phyloP scores from a whole-genome alignment of 2,113 vertebrate species.

The Sphyrna mokarran region DNA sequence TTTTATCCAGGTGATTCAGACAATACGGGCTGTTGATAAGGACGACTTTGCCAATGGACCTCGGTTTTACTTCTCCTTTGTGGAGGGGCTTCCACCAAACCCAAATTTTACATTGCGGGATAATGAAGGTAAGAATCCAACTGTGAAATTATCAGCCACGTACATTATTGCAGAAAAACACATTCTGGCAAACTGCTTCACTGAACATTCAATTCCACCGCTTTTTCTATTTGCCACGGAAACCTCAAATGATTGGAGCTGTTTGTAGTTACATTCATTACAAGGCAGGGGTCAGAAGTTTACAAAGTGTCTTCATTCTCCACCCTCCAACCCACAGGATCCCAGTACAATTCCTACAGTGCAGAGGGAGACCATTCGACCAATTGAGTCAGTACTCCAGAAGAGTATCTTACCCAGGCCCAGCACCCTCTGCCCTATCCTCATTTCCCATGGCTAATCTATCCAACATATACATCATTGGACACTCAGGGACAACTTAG shows the following conservation, averaged over 20 bases:
- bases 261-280: background rate
- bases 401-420: too few species aligned
- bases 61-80: slow-evolving; percentile 78
- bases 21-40: slow-evolving; percentile 83
- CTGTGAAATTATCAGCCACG: background rate
- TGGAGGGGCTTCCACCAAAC: slow-evolving; percentile 70
- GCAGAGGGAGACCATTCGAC: too few species aligned
- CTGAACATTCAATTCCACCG: slow-evolving; percentile 49
- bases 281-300: background rate
- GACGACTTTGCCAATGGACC: slow-evolving; percentile 90
- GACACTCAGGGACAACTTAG: too few species aligned
- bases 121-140: slow-evolving; percentile 80
- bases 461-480: too few species aligned
- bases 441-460: too few species aligned
- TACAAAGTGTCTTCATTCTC: background rate
- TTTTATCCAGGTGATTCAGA: slow-evolving; percentile 82
- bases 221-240: slow-evolving; percentile 24
- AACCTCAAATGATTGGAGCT: background rate
- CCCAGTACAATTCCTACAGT: too few species aligned
- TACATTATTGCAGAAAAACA: background rate
- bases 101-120: slow-evolving; percentile 95
- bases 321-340: background rate
- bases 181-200: slow-evolving; percentile 37
- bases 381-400: too few species aligned
- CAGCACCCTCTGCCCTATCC: too few species aligned